Conservation (phyloP, 1,140 invertebrate species). For the Drosophila azteca region DNA sequence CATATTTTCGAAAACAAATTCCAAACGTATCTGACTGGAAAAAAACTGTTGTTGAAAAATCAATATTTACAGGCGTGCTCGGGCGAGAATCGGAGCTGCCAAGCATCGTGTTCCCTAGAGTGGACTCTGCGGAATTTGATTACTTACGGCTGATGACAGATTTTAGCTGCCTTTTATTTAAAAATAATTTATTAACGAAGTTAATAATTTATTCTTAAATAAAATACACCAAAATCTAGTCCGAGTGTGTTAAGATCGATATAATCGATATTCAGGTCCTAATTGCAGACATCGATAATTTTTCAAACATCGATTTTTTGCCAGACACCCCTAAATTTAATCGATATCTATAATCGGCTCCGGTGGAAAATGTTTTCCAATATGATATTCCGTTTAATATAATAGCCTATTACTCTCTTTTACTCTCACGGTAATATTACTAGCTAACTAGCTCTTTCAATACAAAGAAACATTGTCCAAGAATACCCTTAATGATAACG, state of each 20-base stretch:
- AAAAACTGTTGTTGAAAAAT: slow-evolving; percentile 57
- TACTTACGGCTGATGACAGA: slow-evolving; percentile 60
- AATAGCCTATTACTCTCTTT: too few species aligned
- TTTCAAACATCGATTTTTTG: too few species aligned
- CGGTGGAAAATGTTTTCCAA: too few species aligned
- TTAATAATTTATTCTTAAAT: slow-evolving; percentile 84
- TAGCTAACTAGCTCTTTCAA: too few species aligned
- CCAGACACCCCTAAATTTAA: too few species aligned
- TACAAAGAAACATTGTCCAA: too few species aligned
- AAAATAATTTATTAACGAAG: slow-evolving; percentile 83
- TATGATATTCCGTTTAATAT: too few species aligned
- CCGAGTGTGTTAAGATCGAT: too few species aligned
- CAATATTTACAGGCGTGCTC: slow-evolving; percentile 37
- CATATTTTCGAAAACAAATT: slow-evolving; percentile 26
- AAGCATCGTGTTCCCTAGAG: not conserved
- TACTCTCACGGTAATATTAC: too few species aligned
- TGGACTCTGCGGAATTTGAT: not conserved
- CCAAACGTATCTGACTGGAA: slow-evolving; percentile 45
- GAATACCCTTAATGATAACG: not conserved
- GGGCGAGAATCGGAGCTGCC: not conserved
- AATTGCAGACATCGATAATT: too few species aligned
- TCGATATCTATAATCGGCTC: too few species aligned
- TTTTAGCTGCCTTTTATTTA: slow-evolving; percentile 83
- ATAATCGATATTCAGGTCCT: too few species aligned
- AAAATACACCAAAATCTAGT: slow-evolving; percentile 83